Evolutionary conservation across 2,797 vertebrate genomes (phyloP), one percentile per base, ranked within the genome.

Genomic region (Astyanax mexicanus): DNA sequence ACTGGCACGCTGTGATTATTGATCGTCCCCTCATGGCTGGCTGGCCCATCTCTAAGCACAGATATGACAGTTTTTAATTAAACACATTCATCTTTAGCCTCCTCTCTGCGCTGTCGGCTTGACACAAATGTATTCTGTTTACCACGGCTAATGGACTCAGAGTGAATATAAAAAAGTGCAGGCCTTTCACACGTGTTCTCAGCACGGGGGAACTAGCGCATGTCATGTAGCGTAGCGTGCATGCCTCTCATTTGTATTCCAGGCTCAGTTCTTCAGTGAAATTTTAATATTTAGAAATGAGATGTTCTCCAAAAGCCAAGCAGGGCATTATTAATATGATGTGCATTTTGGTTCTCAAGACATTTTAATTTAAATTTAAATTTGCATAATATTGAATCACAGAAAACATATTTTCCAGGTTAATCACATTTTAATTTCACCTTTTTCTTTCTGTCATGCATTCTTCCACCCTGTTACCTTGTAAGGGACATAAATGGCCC

Each of bases 41-140:
- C 85, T 86, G 82, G 83, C 83, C 85, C 85, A 79, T 90, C 87
- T 90, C 88, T 91, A 91, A 91, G 87, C 91, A 88, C 82, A 90
- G 87, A 92, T 92, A 92, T 93, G 93, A 93, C 92, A 91, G 80
- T 87, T 92, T 93, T 92, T 93, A 93, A 94, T 94, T 91, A 93
- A 94, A 93, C 81, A 35, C 92, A 94, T 94, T 93, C 88, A 91
- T 94, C 91, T 93, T 89, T 81, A 78, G 68, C 51, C 86, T 83
- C 77, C 81, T 81, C 84, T 86, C n/a, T 83, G 54, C 57, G 81
- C 84, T 80, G 80, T 83, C 69, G 69, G 44, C 74, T 61, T 90
- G 92, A 92, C 91, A 88, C 88, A 92, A 91, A 93, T 90, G 85
- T 91, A 91, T 92, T 92, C 89, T 83, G 84, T 91, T 91, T 90